Conservation (phyloP, 2,113 vertebrate genomes). For the Girardinichthys multiradiatus region DNA sequence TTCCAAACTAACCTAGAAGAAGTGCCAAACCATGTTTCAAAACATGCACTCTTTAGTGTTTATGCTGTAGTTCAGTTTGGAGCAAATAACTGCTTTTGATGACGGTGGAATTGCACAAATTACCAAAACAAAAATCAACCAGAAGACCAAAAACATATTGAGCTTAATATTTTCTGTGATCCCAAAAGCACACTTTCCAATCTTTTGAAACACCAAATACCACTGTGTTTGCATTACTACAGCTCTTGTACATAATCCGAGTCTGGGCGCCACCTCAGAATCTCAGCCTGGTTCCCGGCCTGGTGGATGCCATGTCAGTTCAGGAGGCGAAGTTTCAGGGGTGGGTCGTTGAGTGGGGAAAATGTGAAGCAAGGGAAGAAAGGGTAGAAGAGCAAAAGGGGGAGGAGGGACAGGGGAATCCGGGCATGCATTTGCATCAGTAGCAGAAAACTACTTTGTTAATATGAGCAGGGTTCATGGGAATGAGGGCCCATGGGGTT, state of each 20-base stretch:
- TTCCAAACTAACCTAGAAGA: neutral
- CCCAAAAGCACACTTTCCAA: conserved; percentile 72
- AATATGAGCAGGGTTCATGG: conserved; percentile 18
- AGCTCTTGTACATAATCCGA: conserved; percentile 82
- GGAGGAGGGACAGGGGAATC: conserved; percentile 24
- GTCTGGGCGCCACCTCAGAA: conserved; percentile 83
- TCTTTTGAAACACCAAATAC: conserved; percentile 78
- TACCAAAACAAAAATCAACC: conserved; percentile 7
- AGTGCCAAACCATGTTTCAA: neutral
- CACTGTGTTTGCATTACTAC: conserved; percentile 79
- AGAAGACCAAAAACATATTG: conserved; percentile 22
- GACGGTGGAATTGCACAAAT: conserved; percentile 8
- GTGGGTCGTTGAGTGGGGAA: conserved; percentile 46
- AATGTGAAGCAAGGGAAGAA: conserved; percentile 51
- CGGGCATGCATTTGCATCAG: conserved; percentile 71
- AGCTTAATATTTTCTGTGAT: conserved; percentile 60
- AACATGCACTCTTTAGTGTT: neutral
- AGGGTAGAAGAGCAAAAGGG: conserved; percentile 11
- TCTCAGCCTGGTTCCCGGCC: conserved; percentile 70
- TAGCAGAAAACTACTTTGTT: conserved; percentile 36
- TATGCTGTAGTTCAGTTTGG: conserved; percentile 15
- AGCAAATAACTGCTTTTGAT: neutral
- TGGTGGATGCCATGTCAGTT: conserved; percentile 70
- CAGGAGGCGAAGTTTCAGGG: conserved; percentile 38
- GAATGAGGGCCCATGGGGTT: too few species aligned